Percentiles rank a stretch among this genome's conserved stretches.
These are phyloP conservation scores for Echinarachnius parma DNA, from an alignment of 53 echinoderm and acorn worm genomes.

Conservation along the genomic window DNA sequence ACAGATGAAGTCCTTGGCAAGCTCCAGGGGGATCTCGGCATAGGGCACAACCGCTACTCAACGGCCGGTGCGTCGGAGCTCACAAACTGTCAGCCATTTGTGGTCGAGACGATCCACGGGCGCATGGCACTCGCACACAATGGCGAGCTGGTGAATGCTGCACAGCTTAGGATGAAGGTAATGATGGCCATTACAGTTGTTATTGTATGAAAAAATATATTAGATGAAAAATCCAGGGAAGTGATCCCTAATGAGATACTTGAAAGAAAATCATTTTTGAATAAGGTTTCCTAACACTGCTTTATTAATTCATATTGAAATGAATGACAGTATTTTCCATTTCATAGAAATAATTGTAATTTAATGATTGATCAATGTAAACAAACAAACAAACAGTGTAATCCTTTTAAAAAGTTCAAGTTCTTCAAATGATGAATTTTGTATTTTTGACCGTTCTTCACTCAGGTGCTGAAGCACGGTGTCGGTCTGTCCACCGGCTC, in stretches of 20 bases:
- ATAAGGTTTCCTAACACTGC: no score
- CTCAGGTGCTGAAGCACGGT: conserved; percentile 87
- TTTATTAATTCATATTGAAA: no score
- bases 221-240: background rate
- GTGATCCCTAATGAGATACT: background rate
- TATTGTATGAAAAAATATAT: background rate
- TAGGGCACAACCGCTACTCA: conserved; percentile 96
- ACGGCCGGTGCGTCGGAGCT: conserved; percentile 91
- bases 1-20: conserved; percentile 67
- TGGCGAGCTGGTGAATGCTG: conserved; percentile 89
- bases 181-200: no score
- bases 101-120: conserved; percentile 93
- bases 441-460: no score
- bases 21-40: conserved; percentile 79
- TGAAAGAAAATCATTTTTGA: background rate
- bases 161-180: conserved; percentile 71
- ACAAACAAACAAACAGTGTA: no score
- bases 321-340: no score
- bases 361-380: no score
- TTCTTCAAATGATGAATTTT: no score
- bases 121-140: conserved; percentile 94
- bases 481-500: conserved; percentile 89
- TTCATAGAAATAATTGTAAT: no score
- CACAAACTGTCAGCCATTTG: conserved; percentile 94
- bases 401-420: no score